These are phyloP conservation scores for Pseudeuparius sepicola DNA, from an alignment of 2,888 invertebrate species.

Conservation along the genomic window DNA sequence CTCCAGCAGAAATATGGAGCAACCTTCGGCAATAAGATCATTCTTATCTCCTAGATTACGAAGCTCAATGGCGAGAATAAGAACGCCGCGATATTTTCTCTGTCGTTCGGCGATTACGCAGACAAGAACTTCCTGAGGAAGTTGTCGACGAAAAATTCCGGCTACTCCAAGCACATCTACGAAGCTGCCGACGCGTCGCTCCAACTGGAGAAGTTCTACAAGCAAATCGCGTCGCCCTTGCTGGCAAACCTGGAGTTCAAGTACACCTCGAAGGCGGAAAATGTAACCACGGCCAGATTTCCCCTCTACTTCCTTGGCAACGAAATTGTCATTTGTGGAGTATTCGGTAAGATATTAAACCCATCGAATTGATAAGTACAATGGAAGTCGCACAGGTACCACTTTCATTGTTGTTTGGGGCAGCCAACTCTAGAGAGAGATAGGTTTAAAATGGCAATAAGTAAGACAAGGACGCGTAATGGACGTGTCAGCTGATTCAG, in stretches of 20 bases:
- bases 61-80: slow-evolving; percentile 42
- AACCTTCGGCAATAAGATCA: no score
- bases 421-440: no score
- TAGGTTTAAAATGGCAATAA: no score
- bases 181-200: slow-evolving; percentile 57
- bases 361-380: no score
- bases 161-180: slow-evolving; percentile 61
- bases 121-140: slow-evolving; percentile 56
- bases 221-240: slow-evolving; percentile 58
- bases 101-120: slow-evolving; percentile 63
- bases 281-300: slow-evolving; percentile 47
- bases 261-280: slow-evolving; percentile 48
- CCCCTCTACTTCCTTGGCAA: slow-evolving; percentile 49
- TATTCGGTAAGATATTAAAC: no score
- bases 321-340: slow-evolving; percentile 1
- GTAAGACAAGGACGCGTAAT: no score
- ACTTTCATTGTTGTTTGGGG: no score
- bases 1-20: no score
- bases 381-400: no score
- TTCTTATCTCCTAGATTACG: no score
- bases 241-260: slow-evolving; percentile 54
- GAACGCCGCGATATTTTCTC: slow-evolving; percentile 46
- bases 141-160: slow-evolving; percentile 54
- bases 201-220: slow-evolving; percentile 57
- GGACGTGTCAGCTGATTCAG: no score